phyloP scores from a whole-genome alignment of 2,797 vertebrate genomes.

The Neoniphon sammara region DNA sequence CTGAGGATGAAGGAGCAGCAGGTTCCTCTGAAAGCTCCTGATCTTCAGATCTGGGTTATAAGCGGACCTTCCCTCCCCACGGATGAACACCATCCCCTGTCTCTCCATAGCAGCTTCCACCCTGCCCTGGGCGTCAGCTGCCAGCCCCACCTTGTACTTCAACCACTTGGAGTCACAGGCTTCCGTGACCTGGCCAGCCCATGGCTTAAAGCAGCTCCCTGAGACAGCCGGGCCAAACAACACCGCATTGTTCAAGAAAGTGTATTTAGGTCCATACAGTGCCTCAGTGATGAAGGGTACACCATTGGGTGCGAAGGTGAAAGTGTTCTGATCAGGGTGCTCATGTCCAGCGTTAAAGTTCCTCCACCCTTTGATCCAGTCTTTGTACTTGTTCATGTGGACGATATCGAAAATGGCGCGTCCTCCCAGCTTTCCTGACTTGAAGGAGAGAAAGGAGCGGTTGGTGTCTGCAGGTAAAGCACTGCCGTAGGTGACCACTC shows the following conservation, averaged over 20 bases:
- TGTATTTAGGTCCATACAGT: conserved; percentile 96
- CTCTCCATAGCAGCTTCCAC: conserved; percentile 88
- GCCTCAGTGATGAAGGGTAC: conserved; percentile 97
- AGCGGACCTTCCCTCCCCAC: conserved; percentile 90
- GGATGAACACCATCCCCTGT: conserved; percentile 91
- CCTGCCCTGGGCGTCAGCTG: conserved; percentile 89
- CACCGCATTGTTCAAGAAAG: conserved; percentile 92
- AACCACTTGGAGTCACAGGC: conserved; percentile 97
- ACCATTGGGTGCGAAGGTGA: conserved; percentile 94
- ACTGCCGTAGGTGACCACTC: conserved; percentile 95
- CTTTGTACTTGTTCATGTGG: conserved; percentile 93
- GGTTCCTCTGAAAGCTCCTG: conserved; percentile 90
- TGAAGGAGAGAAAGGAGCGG: conserved; percentile 94
- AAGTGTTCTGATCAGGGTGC: conserved; percentile 97
- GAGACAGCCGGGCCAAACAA: conserved; percentile 89
- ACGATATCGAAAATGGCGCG: conserved; percentile 97
- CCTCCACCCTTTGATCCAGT: conserved; percentile 96
- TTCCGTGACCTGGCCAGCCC: conserved; percentile 97
- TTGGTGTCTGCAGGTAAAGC: conserved; percentile 88
- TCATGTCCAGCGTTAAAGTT: conserved; percentile 99
- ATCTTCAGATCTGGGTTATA: conserved; percentile 90
- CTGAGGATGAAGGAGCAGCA: conserved; percentile 94
- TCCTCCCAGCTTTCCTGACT: conserved; percentile 97
- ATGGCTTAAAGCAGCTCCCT: conserved; percentile 92
- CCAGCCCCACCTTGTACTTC: conserved; percentile 91